Evolutionary conservation across 2,888 invertebrate species (phyloP), one percentile per base, ranked within the genome.

Genomic region (Spialia ferax): DNA sequence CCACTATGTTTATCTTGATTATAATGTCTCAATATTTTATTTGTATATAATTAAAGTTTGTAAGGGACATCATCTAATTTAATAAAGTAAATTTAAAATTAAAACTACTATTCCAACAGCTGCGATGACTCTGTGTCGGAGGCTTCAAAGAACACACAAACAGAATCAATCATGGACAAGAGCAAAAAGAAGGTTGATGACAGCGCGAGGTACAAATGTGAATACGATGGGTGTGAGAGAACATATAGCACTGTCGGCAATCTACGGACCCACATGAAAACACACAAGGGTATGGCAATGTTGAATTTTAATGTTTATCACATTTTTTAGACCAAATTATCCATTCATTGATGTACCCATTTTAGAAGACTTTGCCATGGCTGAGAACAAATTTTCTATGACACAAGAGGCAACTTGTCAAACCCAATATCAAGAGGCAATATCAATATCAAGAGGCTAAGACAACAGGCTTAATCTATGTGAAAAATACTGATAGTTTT

Each of bases 211-310:
- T 98, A 97, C 87, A 95, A 95, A 80, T 99, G 99, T 91, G 97
- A 98, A 89, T 98, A 97, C 89, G 96, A 97, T 71, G 97, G 97
- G 15, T 99, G 99, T 86, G 94, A 95, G 72, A 94, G 98, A 77
- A 97, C 97, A 65, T 99, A 99, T 87, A 98, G 98, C 84, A 99
- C 99, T 6, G 96, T 98, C 75, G 99, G 99, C 62, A 99, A 99
- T 91, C 94, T 99, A 74, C 95, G 98, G 81, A 99, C 99, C 70
- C 99, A 99, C 91, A 96, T 98, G 95, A 99, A 99, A 94, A 98
- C 98, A 67, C 99, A 99, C 83, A 97, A 97, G 96, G 99, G 99
- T 98, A 71, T n/a, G 29, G 22, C 7, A 8, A 32, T n/a, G 11
- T 10, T 32, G 32, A 32, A 8, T 32, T 32, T 32, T 1, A 32